phyloP scores from a whole-genome alignment of 2,888 invertebrate genomes.

The Heterodera filipjevi region DNA sequence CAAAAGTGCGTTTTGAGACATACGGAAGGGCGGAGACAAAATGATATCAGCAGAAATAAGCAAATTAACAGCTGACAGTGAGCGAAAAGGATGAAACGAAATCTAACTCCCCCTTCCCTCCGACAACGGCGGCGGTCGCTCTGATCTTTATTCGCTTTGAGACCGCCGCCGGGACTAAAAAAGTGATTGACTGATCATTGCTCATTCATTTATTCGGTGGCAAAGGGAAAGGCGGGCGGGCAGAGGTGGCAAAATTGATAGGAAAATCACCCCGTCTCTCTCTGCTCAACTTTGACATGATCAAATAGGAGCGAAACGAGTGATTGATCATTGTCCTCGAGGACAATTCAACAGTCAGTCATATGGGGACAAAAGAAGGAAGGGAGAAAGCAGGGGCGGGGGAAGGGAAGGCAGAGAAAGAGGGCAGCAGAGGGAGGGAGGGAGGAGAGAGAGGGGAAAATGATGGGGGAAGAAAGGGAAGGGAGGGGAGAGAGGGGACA shows the following conservation, averaged over 20 bases:
- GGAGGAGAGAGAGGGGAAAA: neutral
- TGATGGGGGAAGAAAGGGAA: neutral
- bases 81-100: neutral
- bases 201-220: neutral
- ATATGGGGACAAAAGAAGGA: neutral
- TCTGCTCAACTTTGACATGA: neutral
- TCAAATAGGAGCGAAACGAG: neutral
- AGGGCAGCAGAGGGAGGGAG: neutral
- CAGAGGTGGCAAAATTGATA: neutral
- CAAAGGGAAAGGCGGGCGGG: neutral
- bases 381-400: neutral
- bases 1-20: neutral
- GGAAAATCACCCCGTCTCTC: neutral
- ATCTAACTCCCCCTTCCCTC: neutral
- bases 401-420: neutral
- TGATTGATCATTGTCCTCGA: neutral
- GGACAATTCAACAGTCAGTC: neutral
- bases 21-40: neutral
- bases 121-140: neutral
- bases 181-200: neutral
- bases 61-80: neutral
- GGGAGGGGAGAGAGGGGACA: too few relatives aligned
- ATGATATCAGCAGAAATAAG: neutral
- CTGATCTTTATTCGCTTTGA: constrained; percentile 4
- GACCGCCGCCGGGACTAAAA: neutral